Conservation (phyloP, 2,888 invertebrate genomes). For the Notodonta ziczac region DNA sequence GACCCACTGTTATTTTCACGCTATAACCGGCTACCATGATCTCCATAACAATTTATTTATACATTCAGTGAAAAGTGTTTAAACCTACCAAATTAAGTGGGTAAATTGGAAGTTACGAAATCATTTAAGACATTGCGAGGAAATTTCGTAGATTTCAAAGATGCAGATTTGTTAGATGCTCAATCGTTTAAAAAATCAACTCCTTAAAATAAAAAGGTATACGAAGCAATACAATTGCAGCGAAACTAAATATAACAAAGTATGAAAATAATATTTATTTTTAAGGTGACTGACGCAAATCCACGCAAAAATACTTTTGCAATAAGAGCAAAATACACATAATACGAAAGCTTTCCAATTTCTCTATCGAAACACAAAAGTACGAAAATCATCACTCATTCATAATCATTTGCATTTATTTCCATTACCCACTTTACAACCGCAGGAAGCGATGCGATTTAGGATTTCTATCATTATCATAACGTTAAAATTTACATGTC, state of each 20-base stretch:
- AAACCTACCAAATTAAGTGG: background rate
- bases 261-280: background rate
- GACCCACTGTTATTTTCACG: constrained; percentile 9
- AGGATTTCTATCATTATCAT: constrained; percentile 62
- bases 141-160: no score
- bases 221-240: background rate
- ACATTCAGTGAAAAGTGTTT: background rate
- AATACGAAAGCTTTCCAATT: constrained; percentile 1
- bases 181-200: no score
- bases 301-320: background rate
- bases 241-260: background rate
- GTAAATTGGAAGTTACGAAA: background rate
- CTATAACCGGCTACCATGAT: background rate
- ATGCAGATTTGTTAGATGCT: no score
- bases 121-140: no score
- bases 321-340: background rate
- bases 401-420: constrained; percentile 58
- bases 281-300: background rate
- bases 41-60: background rate
- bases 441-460: constrained; percentile 67
- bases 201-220: no score
- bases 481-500: constrained; percentile 43
- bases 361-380: constrained; percentile 28
- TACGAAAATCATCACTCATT: constrained; percentile 42
- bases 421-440: constrained; percentile 62